A percentile compares a stretch with the other conserved stretches of the same genome.
These are phyloP conservation scores for Lithodes maja DNA, from an alignment of 2,888 invertebrate species.

Conservation along the genomic window DNA sequence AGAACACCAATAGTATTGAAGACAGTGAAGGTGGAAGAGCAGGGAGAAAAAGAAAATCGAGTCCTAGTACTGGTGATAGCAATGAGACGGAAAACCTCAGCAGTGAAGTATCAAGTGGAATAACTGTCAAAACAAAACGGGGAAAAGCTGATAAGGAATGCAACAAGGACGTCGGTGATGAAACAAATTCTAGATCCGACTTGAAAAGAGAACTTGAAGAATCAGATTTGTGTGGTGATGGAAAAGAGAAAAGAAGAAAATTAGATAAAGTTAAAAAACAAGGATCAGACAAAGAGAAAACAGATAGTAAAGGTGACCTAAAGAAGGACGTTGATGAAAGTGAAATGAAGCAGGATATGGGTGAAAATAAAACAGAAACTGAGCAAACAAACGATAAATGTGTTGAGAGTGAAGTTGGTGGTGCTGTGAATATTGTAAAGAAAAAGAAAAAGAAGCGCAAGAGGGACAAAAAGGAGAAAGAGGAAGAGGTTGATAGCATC, in stretches of 20 bases:
- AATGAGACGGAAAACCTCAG: not conserved
- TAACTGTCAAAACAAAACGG: not conserved
- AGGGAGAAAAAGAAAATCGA: not conserved
- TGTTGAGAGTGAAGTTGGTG: not conserved
- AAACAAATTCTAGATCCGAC: not conserved
- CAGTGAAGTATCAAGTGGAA: not conserved
- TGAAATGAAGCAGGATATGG: constrained; percentile 7
- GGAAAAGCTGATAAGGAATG: too few species aligned
- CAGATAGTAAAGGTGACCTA: not conserved
- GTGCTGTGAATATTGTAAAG: constrained; percentile 17
- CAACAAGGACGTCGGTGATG: not conserved
- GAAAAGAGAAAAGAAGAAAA: not conserved
- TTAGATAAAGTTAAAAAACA: not conserved
- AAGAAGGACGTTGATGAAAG: constrained; percentile 10
- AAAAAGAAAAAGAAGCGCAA: constrained; percentile 54
- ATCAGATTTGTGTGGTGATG: not conserved
- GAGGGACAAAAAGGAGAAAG: constrained; percentile 70
- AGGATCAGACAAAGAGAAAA: not conserved
- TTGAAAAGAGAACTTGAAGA: not conserved
- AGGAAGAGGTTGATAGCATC: constrained; percentile 63
- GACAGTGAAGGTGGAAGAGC: not conserved
- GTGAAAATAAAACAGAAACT: not conserved
- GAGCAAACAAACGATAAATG: too few species aligned
- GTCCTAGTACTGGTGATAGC: not conserved
- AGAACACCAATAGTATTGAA: not conserved